Evolutionary conservation across 2,888 invertebrate genomes (phyloP), one percentile per base, ranked within the genome.

Genomic region (Lycocerus yunnanus): DNA sequence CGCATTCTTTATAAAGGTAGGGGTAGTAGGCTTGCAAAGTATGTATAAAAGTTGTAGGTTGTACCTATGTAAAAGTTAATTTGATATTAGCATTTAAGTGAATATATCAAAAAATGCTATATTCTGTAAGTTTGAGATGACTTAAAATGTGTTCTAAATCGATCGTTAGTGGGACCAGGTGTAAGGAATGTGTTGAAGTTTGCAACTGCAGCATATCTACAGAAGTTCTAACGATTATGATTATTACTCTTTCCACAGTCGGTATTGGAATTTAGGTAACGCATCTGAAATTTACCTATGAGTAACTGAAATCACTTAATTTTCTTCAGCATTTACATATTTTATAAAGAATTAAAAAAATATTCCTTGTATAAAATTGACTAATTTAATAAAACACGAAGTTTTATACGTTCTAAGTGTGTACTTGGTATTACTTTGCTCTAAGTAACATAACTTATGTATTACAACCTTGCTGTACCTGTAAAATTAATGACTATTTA

Each of bases 211-310:
- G 71, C 74, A 73, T 75, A 77, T 74, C 74, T 77, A 71, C 68
- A 73, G 77, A 75, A 78, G 76, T 77, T 77, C 72, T 80, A 80
- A 81, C 79, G 81, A 79, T 81, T 79, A 81, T 78, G 81, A 81
- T 80, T 81, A 81, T 81, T 80, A 80, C 79, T 77, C 79, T 80
- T 80, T 79, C 77, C 78, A 43, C 43, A n/a, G 43, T 43, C 79
- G 78, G 78, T 78, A 78, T 71, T 59, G 69, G 66, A 72, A 77
- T 74, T 77, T 77, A 72, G 66, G 66, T 69, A 75, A 72, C 68
- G 65, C 72, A 68, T 72, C 59, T 13, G 20, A 68, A 68, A 43
- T 68, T 68, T 59, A 72, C 68, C 67, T 68, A 67, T 68, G 58
- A 68, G 61, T 24, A 66, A 67, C 66, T 58, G 14, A 8, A 21